phyloP scores from a whole-genome alignment of 35 echinoderm and acorn worm genomes.

The Apostichopus japonicus region DNA sequence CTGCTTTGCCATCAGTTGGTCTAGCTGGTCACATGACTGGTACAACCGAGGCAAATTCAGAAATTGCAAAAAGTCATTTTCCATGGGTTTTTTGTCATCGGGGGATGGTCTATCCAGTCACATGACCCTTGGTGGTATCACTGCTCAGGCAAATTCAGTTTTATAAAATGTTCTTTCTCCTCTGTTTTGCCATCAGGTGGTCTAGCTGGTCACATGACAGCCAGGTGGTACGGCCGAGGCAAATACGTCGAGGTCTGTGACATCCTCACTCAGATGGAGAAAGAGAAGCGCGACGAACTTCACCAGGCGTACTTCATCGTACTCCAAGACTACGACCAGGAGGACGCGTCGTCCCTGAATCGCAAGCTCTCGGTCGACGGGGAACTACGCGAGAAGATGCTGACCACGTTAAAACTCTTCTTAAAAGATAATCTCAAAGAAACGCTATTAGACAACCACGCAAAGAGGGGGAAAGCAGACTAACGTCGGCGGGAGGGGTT shows the following conservation, averaged over 20 bases:
- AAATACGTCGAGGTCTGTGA: conserved; percentile 75
- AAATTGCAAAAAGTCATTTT: no score
- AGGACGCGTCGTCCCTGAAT: conserved; percentile 65
- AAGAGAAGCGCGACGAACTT: conserved; percentile 75
- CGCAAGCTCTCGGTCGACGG: conserved; percentile 74
- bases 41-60: conserved; percentile 71
- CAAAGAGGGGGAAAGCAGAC: conserved; percentile 87
- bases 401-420: conserved; percentile 68
- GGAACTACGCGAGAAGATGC: conserved; percentile 76
- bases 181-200: conserved; percentile 59
- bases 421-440: conserved; percentile 77
- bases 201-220: conserved; percentile 67
- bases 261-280: conserved; percentile 63
- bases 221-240: conserved; percentile 80
- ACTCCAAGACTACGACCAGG: conserved; percentile 61
- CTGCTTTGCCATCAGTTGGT: conserved; percentile 51
- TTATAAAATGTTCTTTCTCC: no score
- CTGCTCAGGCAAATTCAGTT: no score
- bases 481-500: conserved; percentile 5
- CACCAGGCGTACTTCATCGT: conserved; percentile 63
- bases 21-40: conserved; percentile 73
- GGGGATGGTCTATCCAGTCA: no score
- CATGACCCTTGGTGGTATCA: no score
- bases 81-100: no score
- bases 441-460: conserved; percentile 59